Conservation (phyloP, 2,113 vertebrate species). For the Ellobius talpinus region DNA sequence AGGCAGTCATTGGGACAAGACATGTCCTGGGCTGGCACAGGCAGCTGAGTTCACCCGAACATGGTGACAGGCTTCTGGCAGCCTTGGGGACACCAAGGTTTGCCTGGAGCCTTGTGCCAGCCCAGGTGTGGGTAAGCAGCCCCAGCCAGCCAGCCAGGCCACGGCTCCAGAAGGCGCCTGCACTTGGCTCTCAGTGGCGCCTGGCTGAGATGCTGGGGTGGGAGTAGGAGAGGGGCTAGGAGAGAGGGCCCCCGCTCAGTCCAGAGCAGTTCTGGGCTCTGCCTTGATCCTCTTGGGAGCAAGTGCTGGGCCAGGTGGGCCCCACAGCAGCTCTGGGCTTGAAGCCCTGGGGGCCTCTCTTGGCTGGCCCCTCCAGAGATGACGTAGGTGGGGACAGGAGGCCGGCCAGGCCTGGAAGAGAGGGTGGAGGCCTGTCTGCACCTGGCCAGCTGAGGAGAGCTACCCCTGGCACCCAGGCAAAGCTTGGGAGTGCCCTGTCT, state of each 20-base stretch:
- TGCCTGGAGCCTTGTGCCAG: conserved; percentile 36
- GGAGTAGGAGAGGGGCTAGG: not conserved
- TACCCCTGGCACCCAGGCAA: conserved; percentile 51
- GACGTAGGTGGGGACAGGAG: conserved; percentile 63
- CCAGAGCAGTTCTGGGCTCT: not conserved
- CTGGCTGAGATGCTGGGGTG: not conserved
- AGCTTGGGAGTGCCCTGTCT: conserved; percentile 71
- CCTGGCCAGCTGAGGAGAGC: conserved; percentile 45
- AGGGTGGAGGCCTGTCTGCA: conserved; percentile 51
- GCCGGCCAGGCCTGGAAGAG: conserved; percentile 58
- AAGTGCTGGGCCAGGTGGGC: conserved; percentile 46
- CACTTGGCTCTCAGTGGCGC: not conserved
- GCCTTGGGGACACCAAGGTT: not conserved
- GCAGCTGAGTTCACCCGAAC: conserved; percentile 74
- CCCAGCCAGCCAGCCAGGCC: not conserved
- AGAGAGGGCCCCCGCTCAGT: not conserved
- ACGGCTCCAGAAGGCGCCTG: not conserved
- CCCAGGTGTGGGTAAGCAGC: conserved; percentile 31
- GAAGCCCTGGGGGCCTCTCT: conserved; percentile 55
- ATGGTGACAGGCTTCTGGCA: conserved; percentile 70
- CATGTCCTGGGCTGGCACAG: conserved; percentile 76
- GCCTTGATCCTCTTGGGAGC: not conserved
- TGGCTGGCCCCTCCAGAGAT: conserved; percentile 77
- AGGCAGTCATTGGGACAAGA: conserved; percentile 49
- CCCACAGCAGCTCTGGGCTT: conserved; percentile 6